Base-by-base conservation (phyloP, 2,888 invertebrate species). In the Drosophila picticornis region DNA sequence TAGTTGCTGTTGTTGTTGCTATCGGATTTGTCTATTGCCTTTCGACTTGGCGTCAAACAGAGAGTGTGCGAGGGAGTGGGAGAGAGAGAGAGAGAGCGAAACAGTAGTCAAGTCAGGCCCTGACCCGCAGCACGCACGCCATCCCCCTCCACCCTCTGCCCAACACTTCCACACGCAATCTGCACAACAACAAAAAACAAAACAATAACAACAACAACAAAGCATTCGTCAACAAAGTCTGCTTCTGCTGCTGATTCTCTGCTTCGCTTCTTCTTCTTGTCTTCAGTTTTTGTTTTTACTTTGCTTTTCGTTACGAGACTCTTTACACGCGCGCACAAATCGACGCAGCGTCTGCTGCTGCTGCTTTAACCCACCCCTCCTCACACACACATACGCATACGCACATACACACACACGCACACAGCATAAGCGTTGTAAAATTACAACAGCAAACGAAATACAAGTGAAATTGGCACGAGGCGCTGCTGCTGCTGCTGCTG, bases 251-350 rank as follows among this genome's bases (percentile, higher is more conserved):
- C 59, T 58, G 36, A 64, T 46, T 46, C 46, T 25, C 66, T 64
- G 57, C 61, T 51, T 50, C 59, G 31, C 75, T 66, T 46, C 64
- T 67, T 61, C 83, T 87, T 78, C 80, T 84, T 87, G 78, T 86
- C 83, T 75, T 89, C 74, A 75, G 76, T 75, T 89, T 86, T 89
- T 88, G 85, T 87, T 86, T 88, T 84, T 86, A 84, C 88, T 86
- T 84, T 77, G 72, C 67, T 74, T 81, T 84, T 83, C 85, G 88
- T 80, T 87, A 89, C 81, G 86, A 83, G 84, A 76, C 85, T 72
- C 85, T 83, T 80, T 83, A 77, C 84, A 88, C 82, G 84, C 86
- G 74, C 76, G 43, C 80, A 59, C 52, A 79, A 60, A 74, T 29
- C 64, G 62, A 68, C 68, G n/a, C 9, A 46, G n/a, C 79, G 79